Evolutionary conservation across 2,797 vertebrate species (phyloP).

Genomic region (Chelon labrosus): DNA sequence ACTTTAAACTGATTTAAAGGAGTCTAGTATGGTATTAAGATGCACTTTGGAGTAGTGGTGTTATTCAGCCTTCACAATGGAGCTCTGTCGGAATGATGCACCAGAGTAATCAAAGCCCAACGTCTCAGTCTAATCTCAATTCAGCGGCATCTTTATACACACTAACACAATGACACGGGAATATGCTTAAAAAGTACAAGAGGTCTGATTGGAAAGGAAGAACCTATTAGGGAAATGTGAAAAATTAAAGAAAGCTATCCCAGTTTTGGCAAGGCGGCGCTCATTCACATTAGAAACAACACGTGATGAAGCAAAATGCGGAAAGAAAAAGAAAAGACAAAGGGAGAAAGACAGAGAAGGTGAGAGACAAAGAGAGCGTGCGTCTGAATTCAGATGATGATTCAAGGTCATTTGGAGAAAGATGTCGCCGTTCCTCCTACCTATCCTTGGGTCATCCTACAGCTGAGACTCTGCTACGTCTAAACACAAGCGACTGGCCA

Average conservation of each 20-base stretch:
- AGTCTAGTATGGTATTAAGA: constrained; percentile 82
- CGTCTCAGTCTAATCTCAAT: constrained; percentile 69
- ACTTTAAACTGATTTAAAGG: constrained; percentile 85
- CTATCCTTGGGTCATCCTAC: constrained; percentile 22
- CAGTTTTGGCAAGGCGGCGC: neutral
- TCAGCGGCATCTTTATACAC: constrained; percentile 38
- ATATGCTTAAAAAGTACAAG: constrained; percentile 40
- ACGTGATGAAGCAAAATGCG: neutral
- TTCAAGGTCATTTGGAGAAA: constrained; percentile 44
- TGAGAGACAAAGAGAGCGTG: constrained; percentile 1
- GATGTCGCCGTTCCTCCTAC: constrained; percentile 15
- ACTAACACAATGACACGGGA: constrained; percentile 33
- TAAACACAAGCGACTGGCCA: constrained; percentile 49
- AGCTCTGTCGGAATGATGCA: constrained; percentile 60
- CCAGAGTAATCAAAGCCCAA: constrained; percentile 62
- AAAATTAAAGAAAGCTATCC: constrained; percentile 2
- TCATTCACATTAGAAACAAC: neutral
- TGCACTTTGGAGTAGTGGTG: constrained; percentile 80
- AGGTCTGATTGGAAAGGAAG: constrained; percentile 6
- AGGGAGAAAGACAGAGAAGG: constrained; percentile 2
- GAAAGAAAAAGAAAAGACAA: neutral
- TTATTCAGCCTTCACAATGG: constrained; percentile 80
- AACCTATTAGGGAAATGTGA: constrained; percentile 1
- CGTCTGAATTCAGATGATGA: constrained; percentile 30
- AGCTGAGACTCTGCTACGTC: constrained; percentile 19